These are phyloP conservation scores for Sinodicranocentrus sp. DNA, from an alignment of 2,888 invertebrate genomes.

Conservation along the genomic window DNA sequence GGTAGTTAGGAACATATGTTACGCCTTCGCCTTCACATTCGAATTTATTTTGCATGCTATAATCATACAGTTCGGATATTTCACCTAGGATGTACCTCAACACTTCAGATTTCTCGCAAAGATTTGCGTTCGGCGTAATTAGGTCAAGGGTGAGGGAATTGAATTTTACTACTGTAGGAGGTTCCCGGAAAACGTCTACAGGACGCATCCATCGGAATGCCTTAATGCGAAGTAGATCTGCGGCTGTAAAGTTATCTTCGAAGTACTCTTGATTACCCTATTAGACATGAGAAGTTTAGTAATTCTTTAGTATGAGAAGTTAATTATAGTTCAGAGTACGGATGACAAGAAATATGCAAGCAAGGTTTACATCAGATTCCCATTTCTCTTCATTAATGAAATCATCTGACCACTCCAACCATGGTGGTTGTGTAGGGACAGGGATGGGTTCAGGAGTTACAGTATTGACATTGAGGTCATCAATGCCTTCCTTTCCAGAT, in stretches of 20 bases:
- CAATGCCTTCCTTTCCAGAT: background rate
- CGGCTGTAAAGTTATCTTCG: conserved; percentile 44
- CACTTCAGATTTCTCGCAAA: conserved; percentile 59
- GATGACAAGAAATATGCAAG: background rate
- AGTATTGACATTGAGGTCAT: background rate
- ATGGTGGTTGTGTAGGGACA: conserved; percentile 55
- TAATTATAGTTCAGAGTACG: too few species aligned
- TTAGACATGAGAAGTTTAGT: too few species aligned
- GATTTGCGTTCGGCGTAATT: conserved; percentile 63
- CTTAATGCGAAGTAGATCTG: conserved; percentile 38
- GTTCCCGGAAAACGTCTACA: conserved; percentile 42
- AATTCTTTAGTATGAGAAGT: too few species aligned
- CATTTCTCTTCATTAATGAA: conserved; percentile 46
- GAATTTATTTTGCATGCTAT: conserved; percentile 57
- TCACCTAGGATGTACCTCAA: conserved; percentile 63
- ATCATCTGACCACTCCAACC: conserved; percentile 67
- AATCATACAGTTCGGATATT: conserved; percentile 68
- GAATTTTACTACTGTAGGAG: conserved; percentile 37
- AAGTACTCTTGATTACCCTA: conserved; percentile 34
- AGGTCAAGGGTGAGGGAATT: conserved; percentile 43
- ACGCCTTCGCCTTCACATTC: conserved; percentile 65
- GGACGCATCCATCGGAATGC: conserved; percentile 65
- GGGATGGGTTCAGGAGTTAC: background rate
- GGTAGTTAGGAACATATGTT: conserved; percentile 57
- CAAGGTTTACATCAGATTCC: conserved; percentile 33